Base-by-base conservation (phyloP, 2,888 invertebrate species). In the Seladonia tumulorum region DNA sequence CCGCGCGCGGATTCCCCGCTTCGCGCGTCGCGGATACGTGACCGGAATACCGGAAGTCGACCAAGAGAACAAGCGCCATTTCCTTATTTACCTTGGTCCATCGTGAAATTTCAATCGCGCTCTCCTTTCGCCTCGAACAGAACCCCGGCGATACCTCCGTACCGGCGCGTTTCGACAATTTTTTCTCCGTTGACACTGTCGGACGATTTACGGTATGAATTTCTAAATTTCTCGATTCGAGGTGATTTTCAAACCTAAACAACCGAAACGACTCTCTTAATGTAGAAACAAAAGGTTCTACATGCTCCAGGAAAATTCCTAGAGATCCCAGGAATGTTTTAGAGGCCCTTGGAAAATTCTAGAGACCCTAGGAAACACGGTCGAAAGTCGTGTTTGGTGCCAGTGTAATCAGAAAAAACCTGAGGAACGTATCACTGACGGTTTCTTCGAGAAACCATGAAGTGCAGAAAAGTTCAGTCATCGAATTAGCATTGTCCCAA, bases 21-120 rank as follows among this genome's bases (percentile, higher is more conserved):
- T 68, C 68, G 68, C 68, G 68, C 68, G 68, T 35, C 22, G 35
- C 39, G 39, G 0, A 63, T 68, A 68, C 68, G 68, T 68, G 68
- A 68, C 68, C 39, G 68, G 68, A 68, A 68, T 68, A 68, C 68
- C 68, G 22, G 39, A 39, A 18, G 35, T 12, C 39, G 39, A 22
- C 68, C 68, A 7, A 7, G 35, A 35, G 68, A 68, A 68, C 35
- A 18, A 35, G 35, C 68, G 39, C 68, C 35, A 68, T 68, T 68
- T 68, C 18, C 68, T 39, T 68, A 12, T 75, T 75, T 25, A 8
- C 75, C 10, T 60, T 12, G 4, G 68, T 18, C 68, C 35, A 68
- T 63, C 68, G 68, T 68, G 68, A 68, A 39, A 39, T 68, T 68
- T 68, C 68, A 68, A 68, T 68, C 68, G 39, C 4, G 35, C 22